Conservation (phyloP, 2,888 invertebrate species). For the Serrognathus titanus region DNA sequence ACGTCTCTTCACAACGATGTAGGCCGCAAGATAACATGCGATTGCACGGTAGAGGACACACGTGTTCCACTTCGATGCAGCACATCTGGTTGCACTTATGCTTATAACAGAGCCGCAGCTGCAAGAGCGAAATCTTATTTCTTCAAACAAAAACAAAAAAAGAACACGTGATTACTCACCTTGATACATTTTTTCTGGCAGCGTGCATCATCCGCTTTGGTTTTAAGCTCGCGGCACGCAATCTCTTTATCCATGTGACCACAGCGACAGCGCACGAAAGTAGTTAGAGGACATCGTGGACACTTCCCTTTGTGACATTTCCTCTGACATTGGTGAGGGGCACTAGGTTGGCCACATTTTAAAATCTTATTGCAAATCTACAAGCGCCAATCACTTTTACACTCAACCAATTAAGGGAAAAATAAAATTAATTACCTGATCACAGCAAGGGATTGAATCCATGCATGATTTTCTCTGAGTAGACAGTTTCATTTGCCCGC, state of each 20-base stretch:
- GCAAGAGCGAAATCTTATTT: slow-evolving; percentile 24
- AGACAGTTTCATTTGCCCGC: slow-evolving; percentile 62
- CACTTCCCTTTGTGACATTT: slow-evolving; percentile 72
- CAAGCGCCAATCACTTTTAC: slow-evolving; percentile 12
- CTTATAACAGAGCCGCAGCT: slow-evolving; percentile 78
- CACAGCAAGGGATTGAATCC: slow-evolving; percentile 81
- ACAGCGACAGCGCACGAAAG: slow-evolving; percentile 78
- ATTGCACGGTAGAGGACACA: slow-evolving; percentile 80
- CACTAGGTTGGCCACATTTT: slow-evolving; percentile 63
- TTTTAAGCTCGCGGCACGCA: slow-evolving; percentile 68
- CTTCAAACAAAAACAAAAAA: neutral
- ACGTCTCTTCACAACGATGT: slow-evolving; percentile 84
- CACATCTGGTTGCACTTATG: slow-evolving; percentile 89
- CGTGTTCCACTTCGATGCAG: slow-evolving; percentile 83
- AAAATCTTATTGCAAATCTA: slow-evolving; percentile 62
- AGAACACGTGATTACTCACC: slow-evolving; percentile 44
- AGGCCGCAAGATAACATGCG: slow-evolving; percentile 80
- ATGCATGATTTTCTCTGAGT: slow-evolving; percentile 63
- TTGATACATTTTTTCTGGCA: slow-evolving; percentile 92
- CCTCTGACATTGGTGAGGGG: slow-evolving; percentile 66
- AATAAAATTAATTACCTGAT: slow-evolving; percentile 48
- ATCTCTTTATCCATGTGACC: slow-evolving; percentile 81
- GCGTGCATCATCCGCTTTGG: slow-evolving; percentile 68
- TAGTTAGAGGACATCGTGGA: slow-evolving; percentile 72
- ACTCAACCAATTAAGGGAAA: neutral